A percentile compares a stretch with the other conserved stretches of the same genome.
These are phyloP conservation scores for Leucosticte australis DNA, from an alignment of 2,113 vertebrate genomes.

Conservation along the genomic window DNA sequence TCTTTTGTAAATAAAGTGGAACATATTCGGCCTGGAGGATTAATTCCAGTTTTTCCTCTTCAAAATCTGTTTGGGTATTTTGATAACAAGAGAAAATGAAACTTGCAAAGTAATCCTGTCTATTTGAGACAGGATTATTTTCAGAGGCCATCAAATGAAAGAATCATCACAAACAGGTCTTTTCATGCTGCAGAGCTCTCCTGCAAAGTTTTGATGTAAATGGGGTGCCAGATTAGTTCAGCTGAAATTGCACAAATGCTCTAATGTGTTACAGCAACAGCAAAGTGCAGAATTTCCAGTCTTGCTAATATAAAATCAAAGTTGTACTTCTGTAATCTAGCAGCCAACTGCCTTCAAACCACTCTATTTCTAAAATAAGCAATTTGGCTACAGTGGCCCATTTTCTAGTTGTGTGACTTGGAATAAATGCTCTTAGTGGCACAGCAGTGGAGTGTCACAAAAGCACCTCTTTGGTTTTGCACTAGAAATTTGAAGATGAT, in stretches of 20 bases:
- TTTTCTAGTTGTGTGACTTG: background rate
- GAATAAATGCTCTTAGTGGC: background rate
- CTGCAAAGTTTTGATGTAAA: background rate
- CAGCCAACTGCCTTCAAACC: background rate
- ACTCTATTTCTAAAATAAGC: background rate
- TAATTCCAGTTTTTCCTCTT: background rate
- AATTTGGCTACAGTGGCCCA: background rate
- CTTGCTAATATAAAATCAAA: background rate
- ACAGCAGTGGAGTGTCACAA: background rate
- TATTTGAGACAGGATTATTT: background rate
- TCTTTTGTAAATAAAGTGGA: background rate
- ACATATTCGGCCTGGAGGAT: background rate
- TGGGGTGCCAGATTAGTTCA: background rate
- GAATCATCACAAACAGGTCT: background rate
- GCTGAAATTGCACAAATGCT: background rate
- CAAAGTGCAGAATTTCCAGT: background rate
- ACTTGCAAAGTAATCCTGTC: background rate
- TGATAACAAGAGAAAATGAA: background rate
- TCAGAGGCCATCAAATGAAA: background rate
- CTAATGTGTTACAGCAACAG: background rate
- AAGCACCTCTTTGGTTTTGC: background rate
- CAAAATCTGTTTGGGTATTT: background rate
- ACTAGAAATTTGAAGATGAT: background rate
- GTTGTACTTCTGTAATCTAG: background rate
- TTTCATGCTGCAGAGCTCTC: background rate